Evolutionary conservation across 1,140 invertebrate species (phyloP).

Genomic region (Sycophaga agraensis): DNA sequence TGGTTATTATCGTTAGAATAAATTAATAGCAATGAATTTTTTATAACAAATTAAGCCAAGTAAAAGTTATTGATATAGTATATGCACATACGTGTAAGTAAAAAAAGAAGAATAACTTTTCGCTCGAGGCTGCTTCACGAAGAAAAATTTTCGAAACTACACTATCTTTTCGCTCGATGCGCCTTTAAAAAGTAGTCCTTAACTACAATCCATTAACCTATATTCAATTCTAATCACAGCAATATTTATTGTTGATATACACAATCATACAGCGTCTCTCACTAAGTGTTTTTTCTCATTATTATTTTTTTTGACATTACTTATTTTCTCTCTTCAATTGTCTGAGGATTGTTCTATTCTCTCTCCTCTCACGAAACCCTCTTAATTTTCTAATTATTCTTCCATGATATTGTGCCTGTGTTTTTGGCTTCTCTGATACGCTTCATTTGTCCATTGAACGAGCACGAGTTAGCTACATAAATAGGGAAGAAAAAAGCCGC

Average conservation of each 20-base stretch:
- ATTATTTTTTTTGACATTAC: slow-evolving; percentile 17
- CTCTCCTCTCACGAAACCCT: slow-evolving; percentile 12
- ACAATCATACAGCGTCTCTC: slow-evolving; percentile 57
- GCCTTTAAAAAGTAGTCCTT: slow-evolving; percentile 52
- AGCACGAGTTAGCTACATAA: neutral
- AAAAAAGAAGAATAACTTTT: slow-evolving; percentile 13
- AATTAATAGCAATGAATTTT: neutral
- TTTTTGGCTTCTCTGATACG: neutral
- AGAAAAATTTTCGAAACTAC: slow-evolving; percentile 16
- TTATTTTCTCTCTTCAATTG: slow-evolving; percentile 5
- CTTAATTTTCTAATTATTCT: slow-evolving; percentile 7
- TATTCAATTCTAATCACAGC: slow-evolving; percentile 60
- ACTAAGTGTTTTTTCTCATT: slow-evolving; percentile 46
- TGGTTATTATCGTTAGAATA: too few relatives aligned
- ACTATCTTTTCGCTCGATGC: slow-evolving; percentile 31
- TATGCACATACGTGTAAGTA: neutral
- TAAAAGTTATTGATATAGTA: neutral
- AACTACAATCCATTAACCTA: slow-evolving; percentile 54
- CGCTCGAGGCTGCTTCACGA: slow-evolving; percentile 4
- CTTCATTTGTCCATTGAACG: slow-evolving; percentile 2
- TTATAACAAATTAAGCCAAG: neutral
- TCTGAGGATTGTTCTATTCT: slow-evolving; percentile 35
- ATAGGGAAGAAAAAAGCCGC: slow-evolving; percentile 4
- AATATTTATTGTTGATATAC: slow-evolving; percentile 61
- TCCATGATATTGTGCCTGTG: neutral